Evolutionary conservation across 2,888 invertebrate species (phyloP), one percentile per base, ranked within the genome.

Genomic region (Volucella zonaria): DNA sequence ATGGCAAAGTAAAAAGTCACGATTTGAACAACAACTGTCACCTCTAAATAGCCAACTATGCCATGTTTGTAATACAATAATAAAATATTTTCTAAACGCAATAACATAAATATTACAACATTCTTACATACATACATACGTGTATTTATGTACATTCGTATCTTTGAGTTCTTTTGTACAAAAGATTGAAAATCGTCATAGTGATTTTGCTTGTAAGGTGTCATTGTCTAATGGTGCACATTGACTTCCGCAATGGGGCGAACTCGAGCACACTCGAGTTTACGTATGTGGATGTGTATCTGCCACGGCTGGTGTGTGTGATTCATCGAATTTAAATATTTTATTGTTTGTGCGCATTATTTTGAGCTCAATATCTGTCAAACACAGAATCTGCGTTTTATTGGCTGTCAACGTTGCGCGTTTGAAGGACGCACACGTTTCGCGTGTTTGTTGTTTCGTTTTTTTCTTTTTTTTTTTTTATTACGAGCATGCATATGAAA

Each of bases 251-350:
- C 75, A 83, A 83, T 79, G 74, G 79, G 58, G 38, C 42, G 38
- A 62, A 54, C 58, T 70, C 61, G 54, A 52, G 54, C 66, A 38
- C 42, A 56, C 23, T 10, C 10, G 31, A 31, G 52, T 11, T 31
- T 31, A 31, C 31, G 6, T 31, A 31, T 31, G 31, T 31, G 6
- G 1, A 31, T 31, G 6, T 31, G 31, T 31, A 31, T 31, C 31
- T 31, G 31, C 31, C 6, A 40, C 49, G 23, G 18, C 15, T 59
- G 15, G 40, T 18, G 8, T 12, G 15, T 79, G 14, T 83, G 82
- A 83, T 61, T 83, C 82, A 83, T 79, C 70, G 70, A 70, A 83
- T 75, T 70, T 70, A 79, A 83, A 75, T 74, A 74, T 66, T 75
- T 15, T 59, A 61, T 61, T 52, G 56, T 11, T 67, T 45, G 80